Evolutionary conservation across 2,113 vertebrate species (phyloP), one percentile per base, ranked within the genome.

Genomic region (Oceanodroma tethys): DNA sequence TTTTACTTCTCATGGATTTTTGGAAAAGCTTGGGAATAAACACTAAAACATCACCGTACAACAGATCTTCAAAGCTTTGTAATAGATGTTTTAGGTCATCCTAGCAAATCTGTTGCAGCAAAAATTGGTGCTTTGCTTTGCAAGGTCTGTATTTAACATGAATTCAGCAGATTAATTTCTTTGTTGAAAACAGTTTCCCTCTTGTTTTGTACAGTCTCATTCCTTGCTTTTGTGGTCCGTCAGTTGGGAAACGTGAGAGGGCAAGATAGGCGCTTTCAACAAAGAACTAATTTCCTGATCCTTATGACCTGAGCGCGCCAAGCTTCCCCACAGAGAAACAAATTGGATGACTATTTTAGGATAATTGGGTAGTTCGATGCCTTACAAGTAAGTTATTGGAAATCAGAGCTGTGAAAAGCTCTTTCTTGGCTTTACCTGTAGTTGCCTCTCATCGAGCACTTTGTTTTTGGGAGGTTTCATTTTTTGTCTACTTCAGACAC

Each of bases 281-380:
- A 95, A 96, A 85, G 75, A 95, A 60, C 55, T 96, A 53, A 97
- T 98, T 97, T 96, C 82, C 83, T 92, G 76, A 79, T 95, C 92
- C 96, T 96, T 90, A 27, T 80, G 96, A 95, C 96, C 89, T 26
- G 16, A 95, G 81, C 23, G 5, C 27, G 25, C 85, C 82, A 95
- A 82, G 85, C 81, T 96, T 92, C 95, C 97, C 97, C 86, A 93
- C 86, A 53, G 96, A 96, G 97, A 98, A 97, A 93, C 93, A 97
- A 98, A 98, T 96, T 95, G 96, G 85, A 95, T 93, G 67, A 95
- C 90, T 95, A 45, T 96, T 98, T 97, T 96, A 97, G 86, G 73
- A 93, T 98, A 97, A 98, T 96, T 97, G 96, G 89, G 83, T 96
- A 84, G 88, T 82, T 94, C 30, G 40, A 81, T 96, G 79, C 78